Conservation (phyloP, 2,797 vertebrate genomes). For the Eleutherodactylus coqui region DNA sequence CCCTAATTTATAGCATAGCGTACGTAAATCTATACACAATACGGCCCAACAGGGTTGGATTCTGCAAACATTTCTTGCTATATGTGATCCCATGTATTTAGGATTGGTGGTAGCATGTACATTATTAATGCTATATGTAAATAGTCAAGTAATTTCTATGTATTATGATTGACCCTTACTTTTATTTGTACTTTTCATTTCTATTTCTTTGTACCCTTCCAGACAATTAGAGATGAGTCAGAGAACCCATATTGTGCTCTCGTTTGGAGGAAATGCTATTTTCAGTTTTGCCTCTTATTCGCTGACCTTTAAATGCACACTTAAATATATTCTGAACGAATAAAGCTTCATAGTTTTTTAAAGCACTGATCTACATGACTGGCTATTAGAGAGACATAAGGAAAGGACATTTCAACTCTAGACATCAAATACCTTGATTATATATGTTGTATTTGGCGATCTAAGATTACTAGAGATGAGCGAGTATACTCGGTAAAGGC, state of each 20-base stretch:
- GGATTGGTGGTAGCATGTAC: not conserved
- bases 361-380: slow-evolving; percentile 54
- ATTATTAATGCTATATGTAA: not conserved
- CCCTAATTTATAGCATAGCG: not conserved
- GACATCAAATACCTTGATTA: slow-evolving; percentile 42
- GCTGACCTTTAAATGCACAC: slow-evolving; percentile 59
- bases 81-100: not conserved
- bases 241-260: slow-evolving; percentile 37
- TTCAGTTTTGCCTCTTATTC: slow-evolving; percentile 65
- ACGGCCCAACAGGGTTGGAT: not conserved
- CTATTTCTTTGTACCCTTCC: slow-evolving; percentile 59
- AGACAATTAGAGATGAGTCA: slow-evolving; percentile 65
- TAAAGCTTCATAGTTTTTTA: slow-evolving; percentile 56
- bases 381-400: slow-evolving; percentile 60
- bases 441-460: slow-evolving; percentile 58
- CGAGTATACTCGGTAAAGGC: no score
- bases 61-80: not conserved
- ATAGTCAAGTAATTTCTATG: not conserved
- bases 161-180: slow-evolving; percentile 44
- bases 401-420: slow-evolving; percentile 55
- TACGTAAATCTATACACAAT: not conserved
- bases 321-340: slow-evolving; percentile 59
- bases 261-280: slow-evolving; percentile 60
- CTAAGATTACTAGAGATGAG: no score
- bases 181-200: slow-evolving; percentile 17